Evolutionary conservation across 2,113 vertebrate genomes (phyloP).

Genomic region (Pycnonotus jocosus): DNA sequence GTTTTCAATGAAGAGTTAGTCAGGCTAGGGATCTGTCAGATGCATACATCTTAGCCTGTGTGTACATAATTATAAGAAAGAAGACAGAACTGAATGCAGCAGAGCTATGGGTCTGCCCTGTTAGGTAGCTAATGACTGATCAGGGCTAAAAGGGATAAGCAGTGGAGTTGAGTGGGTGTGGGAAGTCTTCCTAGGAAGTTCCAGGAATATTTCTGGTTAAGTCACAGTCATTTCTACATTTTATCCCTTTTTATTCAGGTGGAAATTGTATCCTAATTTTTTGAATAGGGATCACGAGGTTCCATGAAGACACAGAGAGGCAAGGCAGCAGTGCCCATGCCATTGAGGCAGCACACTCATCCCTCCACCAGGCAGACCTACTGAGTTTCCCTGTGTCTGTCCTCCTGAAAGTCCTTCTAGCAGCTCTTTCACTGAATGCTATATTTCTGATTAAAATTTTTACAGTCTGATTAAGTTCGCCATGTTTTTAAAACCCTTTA

Average conservation of each 20-base stretch:
- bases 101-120: neutral
- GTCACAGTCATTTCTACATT: neutral
- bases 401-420: neutral
- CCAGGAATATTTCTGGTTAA: neutral
- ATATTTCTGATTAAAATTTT: neutral
- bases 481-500: neutral
- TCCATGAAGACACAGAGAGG: neutral
- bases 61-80: neutral
- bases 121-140: neutral
- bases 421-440: neutral
- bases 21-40: neutral
- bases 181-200: neutral
- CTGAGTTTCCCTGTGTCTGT: neutral
- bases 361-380: neutral
- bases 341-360: neutral
- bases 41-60: neutral
- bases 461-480: neutral
- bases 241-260: neutral
- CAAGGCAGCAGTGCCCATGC: neutral
- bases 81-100: neutral
- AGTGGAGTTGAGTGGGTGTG: neutral
- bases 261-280: neutral
- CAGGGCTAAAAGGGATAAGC: neutral
- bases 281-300: neutral
- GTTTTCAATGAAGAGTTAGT: neutral